A percentile compares a stretch with the other conserved stretches of the same genome.
These are phyloP conservation scores for Paracyprichromis sp. DNA, from an alignment of 2,113 vertebrate species.

Conservation along the genomic window DNA sequence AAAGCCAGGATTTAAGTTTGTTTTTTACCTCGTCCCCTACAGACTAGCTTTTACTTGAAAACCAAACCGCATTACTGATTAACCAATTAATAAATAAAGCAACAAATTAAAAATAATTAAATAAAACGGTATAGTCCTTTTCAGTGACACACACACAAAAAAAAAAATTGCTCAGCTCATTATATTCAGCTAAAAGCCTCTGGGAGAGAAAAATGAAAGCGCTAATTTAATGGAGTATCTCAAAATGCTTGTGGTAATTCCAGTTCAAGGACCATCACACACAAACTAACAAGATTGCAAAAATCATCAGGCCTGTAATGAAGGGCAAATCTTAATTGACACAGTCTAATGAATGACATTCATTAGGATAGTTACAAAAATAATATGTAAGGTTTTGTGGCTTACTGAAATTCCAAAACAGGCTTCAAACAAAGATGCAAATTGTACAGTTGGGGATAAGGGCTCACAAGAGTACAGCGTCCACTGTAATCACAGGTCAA, in stretches of 20 bases:
- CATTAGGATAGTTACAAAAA: neutral
- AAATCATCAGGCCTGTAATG: neutral
- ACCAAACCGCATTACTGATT: neutral
- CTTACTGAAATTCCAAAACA: neutral
- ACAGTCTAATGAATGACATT: neutral
- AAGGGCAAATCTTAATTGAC: neutral
- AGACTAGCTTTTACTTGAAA: neutral
- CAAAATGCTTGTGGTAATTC: neutral
- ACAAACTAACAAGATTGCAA: neutral
- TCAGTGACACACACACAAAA: neutral
- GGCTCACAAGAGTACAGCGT: neutral
- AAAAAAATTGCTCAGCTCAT: neutral
- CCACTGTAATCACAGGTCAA: slow-evolving; percentile 1
- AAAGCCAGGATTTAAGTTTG: neutral
- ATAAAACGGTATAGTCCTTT: neutral
- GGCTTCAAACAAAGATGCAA: neutral
- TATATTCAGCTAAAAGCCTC: neutral
- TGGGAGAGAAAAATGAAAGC: neutral
- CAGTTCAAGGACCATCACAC: neutral
- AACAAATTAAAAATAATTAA: neutral
- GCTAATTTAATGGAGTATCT: neutral
- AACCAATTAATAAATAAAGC: neutral
- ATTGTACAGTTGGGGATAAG: neutral
- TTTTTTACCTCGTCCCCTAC: neutral
- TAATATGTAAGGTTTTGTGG: neutral